Conservation (phyloP, 2,888 invertebrate genomes). For the Trachelus stipa region DNA sequence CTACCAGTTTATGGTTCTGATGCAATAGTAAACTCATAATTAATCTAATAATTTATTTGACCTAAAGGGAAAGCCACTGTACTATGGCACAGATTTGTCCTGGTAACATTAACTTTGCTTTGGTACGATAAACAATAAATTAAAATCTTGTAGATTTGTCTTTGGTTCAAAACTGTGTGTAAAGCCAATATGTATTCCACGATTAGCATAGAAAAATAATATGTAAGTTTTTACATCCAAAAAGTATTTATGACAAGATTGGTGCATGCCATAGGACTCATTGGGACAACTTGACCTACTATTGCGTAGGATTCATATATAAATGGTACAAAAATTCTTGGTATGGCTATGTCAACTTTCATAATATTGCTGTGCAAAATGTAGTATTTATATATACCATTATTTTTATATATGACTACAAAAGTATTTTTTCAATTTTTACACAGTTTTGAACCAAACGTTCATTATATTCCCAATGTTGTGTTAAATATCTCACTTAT, state of each 20-base stretch:
- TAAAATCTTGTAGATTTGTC: not conserved
- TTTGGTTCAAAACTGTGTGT: not conserved
- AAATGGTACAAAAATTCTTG: not conserved
- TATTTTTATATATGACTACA: not conserved
- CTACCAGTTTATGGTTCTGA: not conserved
- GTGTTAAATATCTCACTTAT: not conserved
- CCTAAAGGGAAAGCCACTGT: conserved; percentile 25
- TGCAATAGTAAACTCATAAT: conserved; percentile 8
- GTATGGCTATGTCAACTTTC: not conserved
- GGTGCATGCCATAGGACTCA: not conserved
- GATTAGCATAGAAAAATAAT: not conserved
- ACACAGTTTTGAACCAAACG: not conserved
- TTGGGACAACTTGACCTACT: not conserved
- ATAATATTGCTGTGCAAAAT: not conserved
- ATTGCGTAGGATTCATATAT: not conserved
- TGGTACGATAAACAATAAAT: conserved; percentile 34
- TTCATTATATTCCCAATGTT: not conserved
- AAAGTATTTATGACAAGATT: not conserved
- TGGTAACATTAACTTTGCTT: conserved; percentile 48
- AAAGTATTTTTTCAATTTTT: not conserved
- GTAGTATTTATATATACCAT: not conserved
- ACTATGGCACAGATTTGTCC: conserved; percentile 34
- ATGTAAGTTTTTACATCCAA: not conserved
- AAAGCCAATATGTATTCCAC: not conserved
- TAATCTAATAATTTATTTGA: conserved; percentile 28